phyloP scores from a whole-genome alignment of 1,140 invertebrate genomes.

The Acromyrmex charruanus region DNA sequence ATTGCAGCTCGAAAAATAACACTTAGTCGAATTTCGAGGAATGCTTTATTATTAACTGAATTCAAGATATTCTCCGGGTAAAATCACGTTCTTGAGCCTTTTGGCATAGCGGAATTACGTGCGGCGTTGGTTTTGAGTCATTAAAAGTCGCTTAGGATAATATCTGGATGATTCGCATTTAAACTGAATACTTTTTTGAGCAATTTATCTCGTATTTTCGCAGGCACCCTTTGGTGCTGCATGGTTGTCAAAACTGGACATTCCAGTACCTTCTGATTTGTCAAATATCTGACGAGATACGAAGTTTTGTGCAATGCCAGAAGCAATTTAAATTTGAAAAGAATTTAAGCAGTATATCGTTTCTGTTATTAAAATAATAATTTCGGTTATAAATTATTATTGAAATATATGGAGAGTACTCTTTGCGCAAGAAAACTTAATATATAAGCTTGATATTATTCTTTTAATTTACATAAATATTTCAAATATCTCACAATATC shows the following conservation, averaged over 20 bases:
- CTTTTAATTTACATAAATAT: not conserved
- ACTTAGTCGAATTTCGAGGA: conserved; percentile 6
- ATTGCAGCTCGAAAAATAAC: conserved; percentile 22
- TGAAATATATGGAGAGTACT: not conserved
- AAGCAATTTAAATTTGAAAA: conserved; percentile 65
- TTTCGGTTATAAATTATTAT: conserved; percentile 38
- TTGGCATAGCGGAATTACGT: conserved; percentile 11
- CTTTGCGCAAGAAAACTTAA: not conserved
- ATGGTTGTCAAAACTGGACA: conserved; percentile 43
- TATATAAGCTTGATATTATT: not conserved
- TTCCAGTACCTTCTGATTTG: not conserved
- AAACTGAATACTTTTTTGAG: conserved; percentile 66
- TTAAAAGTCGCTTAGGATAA: conserved; percentile 86
- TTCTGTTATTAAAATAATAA: not conserved
- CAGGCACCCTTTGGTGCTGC: conserved; percentile 36
- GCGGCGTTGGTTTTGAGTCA: conserved; percentile 74
- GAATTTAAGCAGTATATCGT: too few relatives aligned
- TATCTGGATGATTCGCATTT: conserved; percentile 78
- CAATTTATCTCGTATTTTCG: conserved; percentile 76
- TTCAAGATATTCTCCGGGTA: conserved; percentile 46
- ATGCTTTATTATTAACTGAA: conserved; percentile 56
- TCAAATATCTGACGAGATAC: not conserved
- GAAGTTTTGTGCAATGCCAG: not conserved
- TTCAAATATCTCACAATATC: not conserved
- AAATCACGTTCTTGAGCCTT: conserved; percentile 6